Evolutionary conservation across 2,888 invertebrate species (phyloP), one percentile per base, ranked within the genome.

Genomic region (Chrysodeixis includens): DNA sequence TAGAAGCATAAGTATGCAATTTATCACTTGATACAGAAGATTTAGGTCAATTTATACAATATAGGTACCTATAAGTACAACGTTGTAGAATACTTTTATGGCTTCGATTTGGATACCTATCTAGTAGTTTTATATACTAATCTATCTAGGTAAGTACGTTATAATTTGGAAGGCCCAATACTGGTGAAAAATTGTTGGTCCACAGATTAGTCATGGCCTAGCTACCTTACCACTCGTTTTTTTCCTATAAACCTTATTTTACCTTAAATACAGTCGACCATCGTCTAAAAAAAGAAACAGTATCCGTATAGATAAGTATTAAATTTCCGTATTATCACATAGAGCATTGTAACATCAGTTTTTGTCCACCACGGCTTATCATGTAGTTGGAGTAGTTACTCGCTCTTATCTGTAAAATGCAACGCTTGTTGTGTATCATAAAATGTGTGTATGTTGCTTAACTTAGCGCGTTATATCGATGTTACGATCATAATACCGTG

Each of bases 381-480:
- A 6, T 26, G 26, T 26, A n/a, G n/a, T n/a, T n/a, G n/a, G n/a
- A n/a, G n/a, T 35, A 5, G 14, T 40, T n/a, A n/a, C n/a, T n/a
- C n/a, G n/a, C n/a, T n/a, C 57, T 63, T 53, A 63, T 63, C 62
- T 62, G n/a, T 57, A n/a, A 30, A 63, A 57, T 62, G 52, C 57
- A 46, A 16, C 49, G 30, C 56, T 40, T 56, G 40, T 56, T 35
- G 32, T 49, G 26, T 14, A 6, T 12, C 18, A 44, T 60, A 12
- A 49, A 32, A 32, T 30, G 44, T 56, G 26, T 44, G 26, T 4
- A 26, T 26, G 10, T 44, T 44, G 16, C 20, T 16, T 26, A 26
- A 26, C 26, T 4, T 26, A 26, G 26, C 26, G 26, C 26, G 26
- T 26, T 4, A 26, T 26, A 26, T 26, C 20, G 35, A 26, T n/a